A percentile compares a stretch with the other conserved stretches of the same genome.
Conservation (phyloP, 1,140 invertebrate species). For the Drosophila ananassae region DNA sequence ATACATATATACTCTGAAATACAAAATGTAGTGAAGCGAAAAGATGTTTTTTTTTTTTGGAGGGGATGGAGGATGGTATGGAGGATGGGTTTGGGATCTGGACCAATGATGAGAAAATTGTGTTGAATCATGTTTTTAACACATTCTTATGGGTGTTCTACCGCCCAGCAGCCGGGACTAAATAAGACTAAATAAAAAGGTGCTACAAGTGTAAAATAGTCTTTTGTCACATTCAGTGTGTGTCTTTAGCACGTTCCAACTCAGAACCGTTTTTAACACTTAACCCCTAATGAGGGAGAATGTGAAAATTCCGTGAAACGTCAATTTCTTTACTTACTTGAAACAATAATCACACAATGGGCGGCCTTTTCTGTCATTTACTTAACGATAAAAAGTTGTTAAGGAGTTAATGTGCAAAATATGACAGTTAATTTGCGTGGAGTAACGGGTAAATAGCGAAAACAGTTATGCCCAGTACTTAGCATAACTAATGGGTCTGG, state of each 20-base stretch:
- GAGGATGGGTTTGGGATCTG: neutral
- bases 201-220: conserved; percentile 21
- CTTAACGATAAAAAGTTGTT: conserved; percentile 26
- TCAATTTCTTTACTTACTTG: conserved; percentile 15
- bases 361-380: neutral
- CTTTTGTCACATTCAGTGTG: conserved; percentile 31
- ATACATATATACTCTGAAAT: neutral
- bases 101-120: conserved; percentile 1
- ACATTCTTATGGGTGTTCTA: conserved; percentile 6
- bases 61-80: too few relatives aligned
- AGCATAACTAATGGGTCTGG: too few relatives aligned
- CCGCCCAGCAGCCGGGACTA: neutral
- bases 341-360: conserved; percentile 29
- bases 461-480: conserved; percentile 11
- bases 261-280: conserved; percentile 33
- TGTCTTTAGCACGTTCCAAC: conserved; percentile 39
- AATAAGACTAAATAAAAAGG: conserved; percentile 14
- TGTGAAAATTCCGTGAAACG: conserved; percentile 17
- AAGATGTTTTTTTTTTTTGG: neutral
- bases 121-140: conserved; percentile 27
- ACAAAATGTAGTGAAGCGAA: neutral
- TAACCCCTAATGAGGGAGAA: conserved; percentile 11
- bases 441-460: conserved; percentile 14
- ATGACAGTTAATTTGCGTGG: conserved; percentile 18
- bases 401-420: conserved; percentile 22